These are phyloP conservation scores for Stratiolaelaps scimitus DNA, from an alignment of 1,140 invertebrate genomes.

Conservation along the genomic window DNA sequence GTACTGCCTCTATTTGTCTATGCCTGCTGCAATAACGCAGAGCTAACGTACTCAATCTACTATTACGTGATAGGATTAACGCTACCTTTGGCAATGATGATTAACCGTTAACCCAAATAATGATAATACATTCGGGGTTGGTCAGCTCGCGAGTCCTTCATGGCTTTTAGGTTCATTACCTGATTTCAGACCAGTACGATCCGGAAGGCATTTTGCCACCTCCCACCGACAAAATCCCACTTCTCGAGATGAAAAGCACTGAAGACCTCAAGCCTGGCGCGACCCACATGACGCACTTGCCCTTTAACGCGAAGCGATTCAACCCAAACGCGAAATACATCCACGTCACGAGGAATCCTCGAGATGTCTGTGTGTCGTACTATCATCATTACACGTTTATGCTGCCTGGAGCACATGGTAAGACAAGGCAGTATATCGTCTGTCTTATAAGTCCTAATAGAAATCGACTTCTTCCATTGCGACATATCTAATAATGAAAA, in stretches of 20 bases:
- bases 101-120: too few relatives aligned
- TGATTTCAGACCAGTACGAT: not conserved
- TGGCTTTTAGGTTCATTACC: not conserved
- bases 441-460: too few relatives aligned
- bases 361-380: conserved; percentile 44
- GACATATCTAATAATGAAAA: too few relatives aligned
- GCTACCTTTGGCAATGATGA: too few relatives aligned
- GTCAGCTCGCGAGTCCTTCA: too few relatives aligned
- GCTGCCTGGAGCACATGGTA: conserved; percentile 32
- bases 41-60: too few relatives aligned
- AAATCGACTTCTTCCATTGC: too few relatives aligned
- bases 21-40: too few relatives aligned
- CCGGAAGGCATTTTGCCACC: not conserved
- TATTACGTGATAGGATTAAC: too few relatives aligned
- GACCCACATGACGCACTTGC: not conserved
- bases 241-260: not conserved
- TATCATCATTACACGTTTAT: conserved; percentile 42
- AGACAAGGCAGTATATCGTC: too few relatives aligned
- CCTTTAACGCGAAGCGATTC: not conserved
- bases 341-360: conserved; percentile 45
- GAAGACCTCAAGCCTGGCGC: not conserved
- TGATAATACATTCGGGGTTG: too few relatives aligned
- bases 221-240: not conserved
- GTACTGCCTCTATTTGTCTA: too few relatives aligned
- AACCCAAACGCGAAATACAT: conserved; percentile 33